Base-by-base conservation (phyloP, 2,797 vertebrate species). In the Argyrosomus regius region DNA sequence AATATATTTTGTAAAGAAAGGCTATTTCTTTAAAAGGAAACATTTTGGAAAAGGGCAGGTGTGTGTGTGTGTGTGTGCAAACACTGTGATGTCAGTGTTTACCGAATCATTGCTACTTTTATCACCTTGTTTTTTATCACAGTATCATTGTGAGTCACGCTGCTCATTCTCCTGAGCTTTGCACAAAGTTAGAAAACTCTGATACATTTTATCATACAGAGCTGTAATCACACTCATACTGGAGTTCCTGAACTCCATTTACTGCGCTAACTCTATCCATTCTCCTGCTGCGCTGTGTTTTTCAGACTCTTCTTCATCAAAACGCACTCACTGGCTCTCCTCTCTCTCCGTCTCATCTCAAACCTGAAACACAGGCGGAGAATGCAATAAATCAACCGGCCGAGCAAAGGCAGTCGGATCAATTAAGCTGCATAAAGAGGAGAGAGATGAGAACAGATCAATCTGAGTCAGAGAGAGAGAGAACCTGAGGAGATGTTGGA, bases 161-260 rank as follows among this genome's bases (percentile, higher is more conserved):
- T 46, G 62, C 54, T 73, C 2, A n/a, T 12, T 66, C 56, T 65
- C 49, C 57, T 17, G 5, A 5, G 58, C 50, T 57, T 62, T 22
- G 13, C 26, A 65, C 28, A 73, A 67, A 66, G 75, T 71, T 58
- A 52, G 24, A 68, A 52, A 54, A 71, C 49, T 78, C 65, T 50
- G 22, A 69, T 14, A 69, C 60, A 17, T 78, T 85, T 85, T 65
- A 87, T 85, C 81, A 82, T 63, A 59, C 64, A 1, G 35, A 39
- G 78, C 69, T 64, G 84, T 85, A 85, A 82, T 82, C 84, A 78
- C 49, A 68, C 61, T 80, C 78, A 78, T 88, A 84, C 86, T 90
- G 70, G 85, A 88, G 82, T 86, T 86, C 81, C 73, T 85, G 84
- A 90, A 88, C 89, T 83, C 87, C 79, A 86, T 87, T 86, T 86